These are phyloP conservation scores for Parus major DNA, from an alignment of 2,113 vertebrate genomes.

Conservation along the genomic window DNA sequence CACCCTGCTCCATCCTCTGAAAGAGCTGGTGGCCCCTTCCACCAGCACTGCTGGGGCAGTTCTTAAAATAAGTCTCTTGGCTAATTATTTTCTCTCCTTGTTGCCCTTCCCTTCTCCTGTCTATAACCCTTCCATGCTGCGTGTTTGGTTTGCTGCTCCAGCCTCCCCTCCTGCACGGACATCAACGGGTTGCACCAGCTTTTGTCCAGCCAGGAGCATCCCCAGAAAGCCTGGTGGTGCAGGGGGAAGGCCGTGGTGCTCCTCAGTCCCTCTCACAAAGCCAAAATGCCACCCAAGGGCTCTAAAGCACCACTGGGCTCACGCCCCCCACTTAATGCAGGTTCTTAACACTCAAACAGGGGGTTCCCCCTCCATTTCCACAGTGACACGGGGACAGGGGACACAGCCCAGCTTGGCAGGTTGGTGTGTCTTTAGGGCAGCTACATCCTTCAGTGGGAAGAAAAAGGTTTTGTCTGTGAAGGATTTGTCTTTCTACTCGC, in stretches of 20 bases:
- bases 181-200: accelerated
- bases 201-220: background rate
- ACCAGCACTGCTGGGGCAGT: background rate
- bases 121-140: background rate
- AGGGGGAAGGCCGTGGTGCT: background rate
- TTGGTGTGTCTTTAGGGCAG: background rate
- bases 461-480: background rate
- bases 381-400: background rate
- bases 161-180: background rate
- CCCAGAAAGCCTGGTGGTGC: background rate
- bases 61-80: background rate
- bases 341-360: background rate
- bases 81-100: background rate
- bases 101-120: background rate
- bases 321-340: accelerated
- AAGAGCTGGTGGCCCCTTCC: background rate
- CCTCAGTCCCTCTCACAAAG: background rate
- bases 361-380: background rate
- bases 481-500: background rate
- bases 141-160: background rate
- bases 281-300: background rate
- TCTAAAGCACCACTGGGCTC: background rate
- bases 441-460: background rate
- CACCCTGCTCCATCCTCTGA: background rate
- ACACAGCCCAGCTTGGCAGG: background rate